A percentile compares a stretch with the other conserved stretches of the same genome.
Evolutionary conservation across 2,113 vertebrate genomes (phyloP).

Genomic region (Chlorodrepanis virens): DNA sequence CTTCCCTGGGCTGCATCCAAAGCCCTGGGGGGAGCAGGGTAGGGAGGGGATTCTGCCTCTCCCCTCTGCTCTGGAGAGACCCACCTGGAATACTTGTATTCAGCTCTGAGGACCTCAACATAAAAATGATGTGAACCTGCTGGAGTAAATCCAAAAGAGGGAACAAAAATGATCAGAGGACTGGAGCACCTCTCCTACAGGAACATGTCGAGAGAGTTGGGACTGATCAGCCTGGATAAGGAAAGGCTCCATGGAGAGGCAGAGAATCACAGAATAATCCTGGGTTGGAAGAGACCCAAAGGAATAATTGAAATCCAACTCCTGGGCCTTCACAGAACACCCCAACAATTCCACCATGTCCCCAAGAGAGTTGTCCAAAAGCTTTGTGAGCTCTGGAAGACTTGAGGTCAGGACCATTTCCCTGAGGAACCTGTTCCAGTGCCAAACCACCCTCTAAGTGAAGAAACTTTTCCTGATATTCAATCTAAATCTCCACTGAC

Average conservation of each 20-base stretch:
- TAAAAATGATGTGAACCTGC: not conserved
- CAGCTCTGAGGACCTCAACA: not conserved
- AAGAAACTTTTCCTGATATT: not conserved
- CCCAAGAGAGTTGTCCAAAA: not conserved
- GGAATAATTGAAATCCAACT: not conserved
- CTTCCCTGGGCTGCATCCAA: not conserved
- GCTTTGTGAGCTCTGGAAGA: not conserved
- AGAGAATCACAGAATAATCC: not conserved
- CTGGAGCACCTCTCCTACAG: not conserved
- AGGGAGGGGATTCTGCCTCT: not conserved
- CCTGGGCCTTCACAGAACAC: not conserved
- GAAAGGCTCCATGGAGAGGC: not conserved
- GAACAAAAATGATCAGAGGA: not conserved
- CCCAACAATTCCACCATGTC: not conserved
- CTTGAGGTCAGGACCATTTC: accelerated
- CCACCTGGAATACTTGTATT: not conserved
- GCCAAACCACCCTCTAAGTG: not conserved
- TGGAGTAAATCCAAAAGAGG: not conserved
- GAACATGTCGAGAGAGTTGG: not conserved
- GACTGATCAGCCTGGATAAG: not conserved
- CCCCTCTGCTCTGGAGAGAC: not conserved
- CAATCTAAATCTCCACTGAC: accelerated
- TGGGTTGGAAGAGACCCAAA: not conserved
- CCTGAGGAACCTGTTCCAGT: not conserved
- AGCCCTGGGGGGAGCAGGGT: not conserved